Evolutionary conservation across 2,113 vertebrate species (phyloP), one percentile per base, ranked within the genome.

Genomic region (Pyrgilauda ruficollis): DNA sequence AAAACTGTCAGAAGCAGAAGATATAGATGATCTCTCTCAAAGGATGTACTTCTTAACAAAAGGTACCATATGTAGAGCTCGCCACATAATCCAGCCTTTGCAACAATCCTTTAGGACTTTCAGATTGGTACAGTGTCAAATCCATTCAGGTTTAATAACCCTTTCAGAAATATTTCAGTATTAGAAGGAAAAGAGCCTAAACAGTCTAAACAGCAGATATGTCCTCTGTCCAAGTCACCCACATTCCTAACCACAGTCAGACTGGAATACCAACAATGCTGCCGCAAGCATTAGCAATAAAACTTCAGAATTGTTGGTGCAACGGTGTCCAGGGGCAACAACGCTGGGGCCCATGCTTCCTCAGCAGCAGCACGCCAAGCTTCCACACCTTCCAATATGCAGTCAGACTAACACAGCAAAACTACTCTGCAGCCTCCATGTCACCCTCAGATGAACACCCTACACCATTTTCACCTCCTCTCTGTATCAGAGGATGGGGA

Each of bases 281-380:
- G 73, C 87, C 0, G 0, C 74, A 75, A 84, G 74, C 93, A 64
- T 43, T 75, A 87, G 89, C 86, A 91, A 87, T 94, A 94, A 93
- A 95, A 94, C 84, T 89, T 89, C 49, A 58, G 41, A 89, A 91
- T 0, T 95, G 94, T 94, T 96, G 93, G 77, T 84, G 89, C 89
- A 95, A 95, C 53, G 2, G 94, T 94, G 91, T 95, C 94, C 96
- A 95, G 81, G 84, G 87, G 84, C 89, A 96, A 96, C 96, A 89
- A 52, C 0, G 2, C 49, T 73, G 86, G 68, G 91, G 91, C 93
- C 95, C 84, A 20, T 18, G 46, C 66, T 91, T 92, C 93, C 93
- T 92, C 77, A 75, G 69, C 91, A 82, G 89, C 86, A 92, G 66
- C 61, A 44, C 1, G 19, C 56, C 80, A 70, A 95, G 44, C 81